These are phyloP conservation scores for Cryptus armator DNA, from an alignment of 2,888 invertebrate species.

Conservation along the genomic window DNA sequence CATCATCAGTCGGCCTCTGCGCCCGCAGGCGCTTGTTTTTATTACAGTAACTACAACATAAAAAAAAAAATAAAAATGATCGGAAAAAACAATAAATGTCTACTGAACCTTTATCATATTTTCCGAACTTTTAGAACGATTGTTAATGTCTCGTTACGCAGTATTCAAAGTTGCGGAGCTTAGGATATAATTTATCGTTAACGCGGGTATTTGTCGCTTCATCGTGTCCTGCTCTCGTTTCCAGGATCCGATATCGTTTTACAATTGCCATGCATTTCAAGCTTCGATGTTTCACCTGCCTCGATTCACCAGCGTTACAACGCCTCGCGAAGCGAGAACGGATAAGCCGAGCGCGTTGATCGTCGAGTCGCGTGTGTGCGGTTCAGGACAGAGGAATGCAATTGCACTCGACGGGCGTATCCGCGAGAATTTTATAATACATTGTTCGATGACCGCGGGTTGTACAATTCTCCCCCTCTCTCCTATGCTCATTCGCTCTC, in stretches of 20 bases:
- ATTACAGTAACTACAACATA: too few species aligned
- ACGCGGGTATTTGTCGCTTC: neutral
- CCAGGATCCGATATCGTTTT: slow-evolving; percentile 22
- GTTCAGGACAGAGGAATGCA: slow-evolving; percentile 37
- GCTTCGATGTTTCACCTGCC: neutral
- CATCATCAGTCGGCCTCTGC: too few species aligned
- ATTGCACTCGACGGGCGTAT: slow-evolving; percentile 24
- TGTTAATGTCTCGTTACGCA: neutral
- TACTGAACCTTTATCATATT: neutral
- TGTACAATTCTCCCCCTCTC: neutral
- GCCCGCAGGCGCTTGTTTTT: too few species aligned
- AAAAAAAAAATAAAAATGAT: too few species aligned
- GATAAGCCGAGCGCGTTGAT: slow-evolving; percentile 28
- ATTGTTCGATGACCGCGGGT: slow-evolving; percentile 33
- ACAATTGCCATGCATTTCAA: neutral
- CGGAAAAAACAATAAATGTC: too few species aligned
- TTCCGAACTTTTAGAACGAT: neutral
- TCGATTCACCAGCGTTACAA: slow-evolving; percentile 3
- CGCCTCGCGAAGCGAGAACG: slow-evolving; percentile 15
- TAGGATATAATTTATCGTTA: slow-evolving; percentile 16
- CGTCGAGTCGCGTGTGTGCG: slow-evolving; percentile 12
- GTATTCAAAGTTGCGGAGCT: neutral
- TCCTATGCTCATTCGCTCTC: neutral
- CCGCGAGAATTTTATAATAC: slow-evolving; percentile 39
- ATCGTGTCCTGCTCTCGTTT: neutral